Evolutionary conservation across 2,113 vertebrate genomes (phyloP).

Genomic region (Gobio gobio): DNA sequence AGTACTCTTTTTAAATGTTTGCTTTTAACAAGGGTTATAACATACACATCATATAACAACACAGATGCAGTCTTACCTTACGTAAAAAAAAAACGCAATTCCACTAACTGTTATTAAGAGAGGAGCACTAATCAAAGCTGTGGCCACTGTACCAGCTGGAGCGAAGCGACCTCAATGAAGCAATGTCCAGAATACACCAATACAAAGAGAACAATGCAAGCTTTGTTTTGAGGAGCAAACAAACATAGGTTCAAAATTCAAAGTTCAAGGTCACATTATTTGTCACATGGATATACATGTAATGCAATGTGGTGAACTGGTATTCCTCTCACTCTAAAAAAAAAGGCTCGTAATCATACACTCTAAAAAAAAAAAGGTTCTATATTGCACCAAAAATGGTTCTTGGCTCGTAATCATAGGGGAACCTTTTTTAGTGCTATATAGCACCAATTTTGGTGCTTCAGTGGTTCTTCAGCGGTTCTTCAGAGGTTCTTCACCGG

Average conservation of each 20-base stretch:
- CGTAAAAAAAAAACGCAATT: not conserved
- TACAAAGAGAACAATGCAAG: conserved; percentile 62
- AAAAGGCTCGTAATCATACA: no score
- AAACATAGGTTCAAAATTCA: conserved; percentile 26
- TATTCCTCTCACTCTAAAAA: no score
- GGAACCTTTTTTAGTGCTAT: no score
- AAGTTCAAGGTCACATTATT: no score
- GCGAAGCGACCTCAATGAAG: conserved; percentile 57
- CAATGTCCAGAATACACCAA: conserved; percentile 61
- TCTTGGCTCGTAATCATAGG: no score
- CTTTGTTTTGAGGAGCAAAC: conserved; percentile 62
- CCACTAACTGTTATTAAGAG: not conserved
- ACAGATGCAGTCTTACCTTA: conserved; percentile 20
- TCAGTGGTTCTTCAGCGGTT: no score
- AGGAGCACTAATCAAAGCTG: conserved; percentile 40
- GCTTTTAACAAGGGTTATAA: not conserved
- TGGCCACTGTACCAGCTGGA: conserved; percentile 43
- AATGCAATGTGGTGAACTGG: no score
- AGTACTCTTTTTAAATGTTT: not conserved
- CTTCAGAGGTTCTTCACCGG: no score
- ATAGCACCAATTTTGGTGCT: no score
- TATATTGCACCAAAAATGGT: no score
- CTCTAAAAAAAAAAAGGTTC: no score
- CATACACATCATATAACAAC: not conserved
- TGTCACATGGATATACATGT: no score